Evolutionary conservation across 2,113 vertebrate species (phyloP).

Genomic region (Potamarius usumacintae): DNA sequence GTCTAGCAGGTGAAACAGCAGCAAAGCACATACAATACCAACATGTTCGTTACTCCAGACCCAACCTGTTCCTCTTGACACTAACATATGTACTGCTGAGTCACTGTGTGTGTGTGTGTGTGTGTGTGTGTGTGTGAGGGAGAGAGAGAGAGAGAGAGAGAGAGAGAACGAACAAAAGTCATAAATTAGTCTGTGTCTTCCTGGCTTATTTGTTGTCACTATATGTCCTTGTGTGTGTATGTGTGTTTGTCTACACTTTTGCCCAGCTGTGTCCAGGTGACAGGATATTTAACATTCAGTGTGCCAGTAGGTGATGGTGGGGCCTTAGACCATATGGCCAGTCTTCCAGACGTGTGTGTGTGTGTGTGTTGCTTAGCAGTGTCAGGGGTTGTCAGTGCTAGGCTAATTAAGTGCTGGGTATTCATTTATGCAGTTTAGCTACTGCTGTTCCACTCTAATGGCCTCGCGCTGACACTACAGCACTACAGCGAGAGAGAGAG

Average conservation of each 20-base stretch:
- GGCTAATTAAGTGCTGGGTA: slow-evolving; percentile 51
- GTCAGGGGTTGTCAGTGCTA: slow-evolving; percentile 35
- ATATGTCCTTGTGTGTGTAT: not conserved
- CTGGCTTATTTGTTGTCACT: not conserved
- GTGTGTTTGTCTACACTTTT: not conserved
- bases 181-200: not conserved
- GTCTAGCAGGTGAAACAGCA: slow-evolving; percentile 13
- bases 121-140: slow-evolving; percentile 8
- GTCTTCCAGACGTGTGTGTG: not conserved
- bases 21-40: slow-evolving; percentile 4
- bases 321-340: slow-evolving; percentile 42
- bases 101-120: not conserved
- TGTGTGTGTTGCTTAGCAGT: slow-evolving; percentile 39
- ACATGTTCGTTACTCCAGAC: not conserved
- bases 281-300: slow-evolving; percentile 41
- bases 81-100: not conserved
- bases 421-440: slow-evolving; percentile 47
- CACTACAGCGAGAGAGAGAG: slow-evolving; percentile 1
- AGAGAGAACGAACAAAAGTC: not conserved
- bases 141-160: not conserved
- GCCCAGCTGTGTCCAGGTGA: slow-evolving; percentile 25
- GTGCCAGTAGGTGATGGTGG: slow-evolving; percentile 10
- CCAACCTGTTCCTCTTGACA: not conserved
- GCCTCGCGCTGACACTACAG: slow-evolving; percentile 36
- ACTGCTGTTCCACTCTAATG: slow-evolving; percentile 44